These are phyloP conservation scores for Drosophila pseudoananassae DNA, from an alignment of 1,140 invertebrate genomes.

Conservation along the genomic window DNA sequence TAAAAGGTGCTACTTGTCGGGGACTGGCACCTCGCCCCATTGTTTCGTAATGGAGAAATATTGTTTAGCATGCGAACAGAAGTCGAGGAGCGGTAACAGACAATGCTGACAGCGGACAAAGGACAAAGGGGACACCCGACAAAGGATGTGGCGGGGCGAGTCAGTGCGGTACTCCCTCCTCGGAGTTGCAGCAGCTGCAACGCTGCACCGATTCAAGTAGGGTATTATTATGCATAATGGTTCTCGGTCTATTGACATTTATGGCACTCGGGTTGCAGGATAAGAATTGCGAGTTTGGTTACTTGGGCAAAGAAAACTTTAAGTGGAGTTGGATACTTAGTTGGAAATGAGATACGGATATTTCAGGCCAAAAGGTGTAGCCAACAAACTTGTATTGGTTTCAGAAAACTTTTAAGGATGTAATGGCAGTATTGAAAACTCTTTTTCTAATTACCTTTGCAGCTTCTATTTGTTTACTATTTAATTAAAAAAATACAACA, in stretches of 20 bases:
- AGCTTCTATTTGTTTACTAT: conserved; percentile 10
- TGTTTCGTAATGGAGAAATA: conserved; percentile 79
- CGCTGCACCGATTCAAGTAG: conserved; percentile 20
- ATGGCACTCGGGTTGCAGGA: conserved; percentile 52
- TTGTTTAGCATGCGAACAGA: conserved; percentile 66
- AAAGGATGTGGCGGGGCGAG: neutral
- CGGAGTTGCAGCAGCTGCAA: conserved; percentile 36
- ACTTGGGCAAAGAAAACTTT: conserved; percentile 35
- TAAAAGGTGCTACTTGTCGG: conserved; percentile 78
- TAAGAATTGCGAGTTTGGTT: conserved; percentile 31
- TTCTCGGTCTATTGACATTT: conserved; percentile 80
- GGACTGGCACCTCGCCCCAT: conserved; percentile 52
- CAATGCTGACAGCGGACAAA: conserved; percentile 32
- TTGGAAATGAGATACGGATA: conserved; percentile 52
- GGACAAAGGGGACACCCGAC: conserved; percentile 16
- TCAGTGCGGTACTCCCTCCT: conserved; percentile 2
- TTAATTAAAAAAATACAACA: conserved; percentile 27
- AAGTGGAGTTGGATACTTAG: conserved; percentile 51
- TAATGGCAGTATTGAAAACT: neutral
- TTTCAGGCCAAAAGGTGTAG: conserved; percentile 11
- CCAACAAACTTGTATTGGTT: neutral
- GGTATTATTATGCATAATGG: conserved; percentile 74
- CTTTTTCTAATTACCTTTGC: conserved; percentile 4
- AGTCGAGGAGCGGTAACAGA: conserved; percentile 16
- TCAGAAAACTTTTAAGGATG: neutral